Percentiles rank a stretch among this genome's conserved stretches.
Evolutionary conservation across 2,113 vertebrate species (phyloP).

Genomic region (Ceyx cyanopectus): DNA sequence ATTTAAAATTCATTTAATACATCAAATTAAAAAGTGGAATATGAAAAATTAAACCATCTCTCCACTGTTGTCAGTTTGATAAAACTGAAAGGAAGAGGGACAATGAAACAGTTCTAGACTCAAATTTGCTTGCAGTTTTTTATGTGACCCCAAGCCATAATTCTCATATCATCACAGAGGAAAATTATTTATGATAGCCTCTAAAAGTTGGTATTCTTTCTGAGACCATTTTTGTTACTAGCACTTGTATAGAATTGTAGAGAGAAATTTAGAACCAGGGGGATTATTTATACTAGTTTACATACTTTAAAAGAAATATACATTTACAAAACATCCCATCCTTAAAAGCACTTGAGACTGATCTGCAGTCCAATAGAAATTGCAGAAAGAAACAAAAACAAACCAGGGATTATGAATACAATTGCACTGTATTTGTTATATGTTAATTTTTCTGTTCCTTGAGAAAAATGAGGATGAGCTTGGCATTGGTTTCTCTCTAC

Average conservation of each 20-base stretch:
- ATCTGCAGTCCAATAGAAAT: background rate
- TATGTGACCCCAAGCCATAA: background rate
- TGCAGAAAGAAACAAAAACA: background rate
- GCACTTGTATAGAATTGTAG: background rate
- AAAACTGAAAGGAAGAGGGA: conserved; percentile 25
- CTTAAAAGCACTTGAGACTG: conserved; percentile 7
- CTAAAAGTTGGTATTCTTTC: background rate
- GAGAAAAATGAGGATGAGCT: background rate
- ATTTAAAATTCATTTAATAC: conserved; percentile 47
- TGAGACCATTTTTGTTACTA: background rate
- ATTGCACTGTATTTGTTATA: background rate
- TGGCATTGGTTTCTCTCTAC: background rate
- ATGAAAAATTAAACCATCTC: conserved; percentile 34
- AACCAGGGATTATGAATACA: background rate
- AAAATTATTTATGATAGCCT: background rate
- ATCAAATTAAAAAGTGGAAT: conserved; percentile 32
- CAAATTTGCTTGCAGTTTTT: conserved; percentile 5
- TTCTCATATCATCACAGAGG: background rate
- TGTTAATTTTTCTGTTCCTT: background rate
- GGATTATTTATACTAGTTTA: background rate
- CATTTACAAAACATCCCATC: background rate
- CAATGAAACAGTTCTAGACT: conserved; percentile 27
- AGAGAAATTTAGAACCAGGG: background rate
- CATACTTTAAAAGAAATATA: background rate
- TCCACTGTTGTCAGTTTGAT: background rate